Evolutionary conservation across 2,888 invertebrate genomes (phyloP), one percentile per base, ranked within the genome.

Genomic region (Dasypogon diadema): DNA sequence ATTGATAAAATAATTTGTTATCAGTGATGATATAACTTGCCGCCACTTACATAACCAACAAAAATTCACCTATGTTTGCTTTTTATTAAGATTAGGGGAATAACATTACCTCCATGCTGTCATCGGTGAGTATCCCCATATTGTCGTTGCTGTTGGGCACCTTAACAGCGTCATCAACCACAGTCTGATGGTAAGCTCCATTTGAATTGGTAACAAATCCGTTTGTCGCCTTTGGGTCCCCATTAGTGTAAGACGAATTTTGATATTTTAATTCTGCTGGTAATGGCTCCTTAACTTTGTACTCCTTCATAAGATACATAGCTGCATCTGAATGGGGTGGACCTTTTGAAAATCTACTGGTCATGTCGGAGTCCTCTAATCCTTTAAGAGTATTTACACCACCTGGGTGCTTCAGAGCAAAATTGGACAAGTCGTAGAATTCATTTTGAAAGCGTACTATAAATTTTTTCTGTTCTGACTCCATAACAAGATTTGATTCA

Each of bases 351-450:
- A 86, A 85, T 34, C 83, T 82, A 1, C 79, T 70, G 18, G 85
- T 84, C 80, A 86, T 86, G 77, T 85, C 84, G 3, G 34, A 51
- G 75, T 82, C 79, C 26, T 80, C 80, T 1, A 84, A 79, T 1
- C 83, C 83, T 30, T 88, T 86, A 0, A 94, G 84, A 1, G 91
- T 91, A 80, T 90, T 91, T 0, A 89, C 83, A 0, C 94, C 93
- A 0, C 93, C 94, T 0, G 94, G 94, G 83, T 94, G 93, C 80
- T 92, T 91, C 70, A 88, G 88, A 68, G 92, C 80, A 81, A 94
- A 93, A 37, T 87, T 84, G 58, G 88, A 86, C 73, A 94, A 86
- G 82, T 94, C 90, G 84, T 93, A 93, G 63, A 84, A 84, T 42
- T 88, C 86, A 6, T 87, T 87, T 76, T 87, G 85, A 81, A 87